Conservation (phyloP, 1,140 invertebrate species). For the Hypsibius dujardini region DNA sequence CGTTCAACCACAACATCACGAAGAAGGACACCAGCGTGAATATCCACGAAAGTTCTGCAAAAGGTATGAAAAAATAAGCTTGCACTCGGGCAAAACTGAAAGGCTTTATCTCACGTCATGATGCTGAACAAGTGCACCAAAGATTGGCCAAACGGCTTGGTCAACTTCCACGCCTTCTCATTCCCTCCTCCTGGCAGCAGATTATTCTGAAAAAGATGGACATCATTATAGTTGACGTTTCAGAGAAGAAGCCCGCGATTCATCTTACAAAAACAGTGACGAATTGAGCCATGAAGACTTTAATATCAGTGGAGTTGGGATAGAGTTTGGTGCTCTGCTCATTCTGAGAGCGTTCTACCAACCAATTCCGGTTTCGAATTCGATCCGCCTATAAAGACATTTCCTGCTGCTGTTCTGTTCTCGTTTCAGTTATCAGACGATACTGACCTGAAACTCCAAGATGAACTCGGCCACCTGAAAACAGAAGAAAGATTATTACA, state of each 20-base stretch:
- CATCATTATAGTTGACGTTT: not conserved
- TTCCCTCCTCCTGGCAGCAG: conserved; percentile 3
- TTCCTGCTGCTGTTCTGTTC: not conserved
- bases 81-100: too few relatives aligned
- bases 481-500: too few relatives aligned
- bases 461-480: not conserved
- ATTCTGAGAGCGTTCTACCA: not conserved
- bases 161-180: not conserved
- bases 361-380: conserved; percentile 5
- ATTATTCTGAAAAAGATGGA: not conserved
- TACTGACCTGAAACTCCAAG: not conserved
- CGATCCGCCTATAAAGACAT: not conserved
- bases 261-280: not conserved
- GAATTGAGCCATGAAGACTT: conserved; percentile 2
- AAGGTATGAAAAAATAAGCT: too few relatives aligned
- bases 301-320: not conserved
- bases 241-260: not conserved
- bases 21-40: not conserved
- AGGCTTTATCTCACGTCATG: too few relatives aligned
- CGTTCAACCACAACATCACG: conserved; percentile 1
- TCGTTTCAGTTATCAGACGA: not conserved
- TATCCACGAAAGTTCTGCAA: conserved; percentile 1
- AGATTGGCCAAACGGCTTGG: not conserved
- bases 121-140: conserved; percentile 4
- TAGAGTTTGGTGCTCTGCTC: conserved; percentile 6